Percentiles rank a stretch among this genome's conserved stretches.
Conservation (phyloP, 2,797 vertebrate species). For the Apogon hyalosoma region DNA sequence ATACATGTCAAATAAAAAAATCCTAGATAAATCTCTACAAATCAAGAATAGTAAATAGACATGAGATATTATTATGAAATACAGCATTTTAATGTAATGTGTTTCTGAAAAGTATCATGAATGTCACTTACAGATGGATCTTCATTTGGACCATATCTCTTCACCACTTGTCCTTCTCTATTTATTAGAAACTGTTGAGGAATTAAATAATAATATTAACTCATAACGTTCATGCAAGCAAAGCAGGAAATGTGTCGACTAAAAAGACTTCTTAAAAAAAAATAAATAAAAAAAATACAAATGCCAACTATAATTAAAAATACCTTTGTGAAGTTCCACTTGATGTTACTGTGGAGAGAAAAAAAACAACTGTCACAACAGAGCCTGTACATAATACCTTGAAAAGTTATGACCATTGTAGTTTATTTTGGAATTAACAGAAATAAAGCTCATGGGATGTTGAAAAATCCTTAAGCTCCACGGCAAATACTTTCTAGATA, state of each 20-base stretch:
- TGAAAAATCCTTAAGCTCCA: too few species aligned
- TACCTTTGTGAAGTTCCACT: constrained; percentile 99
- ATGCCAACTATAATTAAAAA: neutral
- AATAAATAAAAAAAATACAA: neutral
- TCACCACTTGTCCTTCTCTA: constrained; percentile 90
- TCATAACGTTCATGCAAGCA: neutral
- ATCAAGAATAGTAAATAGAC: neutral
- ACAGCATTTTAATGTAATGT: neutral
- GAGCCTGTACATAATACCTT: neutral
- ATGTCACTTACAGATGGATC: constrained; percentile 88
- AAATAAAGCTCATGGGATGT: too few species aligned
- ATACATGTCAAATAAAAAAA: neutral
- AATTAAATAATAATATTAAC: constrained; percentile 8
- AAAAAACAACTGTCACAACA: neutral
- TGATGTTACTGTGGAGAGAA: constrained; percentile 84
- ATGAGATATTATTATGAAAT: neutral
- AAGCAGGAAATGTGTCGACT: neutral
- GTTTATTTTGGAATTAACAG: too few species aligned
- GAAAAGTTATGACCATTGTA: too few species aligned
- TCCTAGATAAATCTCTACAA: neutral
- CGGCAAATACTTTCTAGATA: too few species aligned
- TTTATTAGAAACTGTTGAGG: constrained; percentile 92
- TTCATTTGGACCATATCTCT: constrained; percentile 92
- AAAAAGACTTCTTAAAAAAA: neutral
- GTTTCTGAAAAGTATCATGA: neutral